Base-by-base conservation (phyloP, 1,140 invertebrate genomes). In the Papilio xuthus region DNA sequence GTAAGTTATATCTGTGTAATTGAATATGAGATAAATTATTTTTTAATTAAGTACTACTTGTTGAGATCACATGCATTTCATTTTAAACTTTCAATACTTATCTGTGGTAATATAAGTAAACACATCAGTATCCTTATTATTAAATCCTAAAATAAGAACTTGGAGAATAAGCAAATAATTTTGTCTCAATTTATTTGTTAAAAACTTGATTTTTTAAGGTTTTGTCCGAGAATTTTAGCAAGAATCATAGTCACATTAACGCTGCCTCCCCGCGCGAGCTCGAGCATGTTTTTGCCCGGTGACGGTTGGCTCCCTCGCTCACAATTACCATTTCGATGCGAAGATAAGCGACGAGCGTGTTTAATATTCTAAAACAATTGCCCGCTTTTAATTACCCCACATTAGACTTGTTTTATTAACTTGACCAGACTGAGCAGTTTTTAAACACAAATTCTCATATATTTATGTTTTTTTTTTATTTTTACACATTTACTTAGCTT, bases 311-410 rank as follows among this genome's bases (percentile, higher is more conserved):
- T 71, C 77, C 74, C 74, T 79, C 80, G 80, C 79, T 85, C 47
- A 83, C 67, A 84, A 88, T 90, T 90, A 86, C 77, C 84, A 88
- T 89, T 88, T 88, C 84, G 86, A 90, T 90, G 84, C 84, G 77
- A 80, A 79, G 87, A 90, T 88, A 88, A 89, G 79, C 26, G 78
- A 82, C 60, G 67, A 78, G 50, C 74, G 18, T 32, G 28, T 76
- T 76, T 76, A 76, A 76, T 76, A 76, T 60, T 76, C 74, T 76
- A 76, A 56, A 60, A 76, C 74, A 76, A 76, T 60, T 76, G 74
- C 53, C 28, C 50, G 74, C 18, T 60, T 63, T 76, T 76, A 76
- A 76, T 76, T 76, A 28, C 74, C 53, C 74, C 32, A 60, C 32
- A 63, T 76, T 20, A 76, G 26, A 76, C 53, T 76, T 75, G 50